Evolutionary conservation across 2,113 vertebrate genomes (phyloP), one percentile per base, ranked within the genome.

Genomic region (Eira barbara): DNA sequence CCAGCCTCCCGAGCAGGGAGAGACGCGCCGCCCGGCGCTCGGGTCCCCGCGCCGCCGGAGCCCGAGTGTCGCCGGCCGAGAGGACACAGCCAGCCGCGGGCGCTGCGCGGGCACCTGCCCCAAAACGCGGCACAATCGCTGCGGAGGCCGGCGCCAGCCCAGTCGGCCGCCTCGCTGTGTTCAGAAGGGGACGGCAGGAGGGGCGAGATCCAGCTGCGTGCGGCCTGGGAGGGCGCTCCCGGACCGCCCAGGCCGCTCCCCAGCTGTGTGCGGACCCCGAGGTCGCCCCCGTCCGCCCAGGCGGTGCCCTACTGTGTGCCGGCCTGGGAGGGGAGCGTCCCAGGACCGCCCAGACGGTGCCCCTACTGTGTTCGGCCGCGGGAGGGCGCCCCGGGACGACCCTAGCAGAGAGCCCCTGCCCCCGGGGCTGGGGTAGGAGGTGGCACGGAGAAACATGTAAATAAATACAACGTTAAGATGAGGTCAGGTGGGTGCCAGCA

Each of bases 21-120:
- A 36, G 21, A 89, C 63, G 29, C 21, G 7, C 34, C 6, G 11
- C 34, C 42, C 0, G 15, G 67, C n/a, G 7, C 25, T 79, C 13
- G 1, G 14, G 39, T n/a, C 52, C 21, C 7, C 55, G 25, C 15
- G 4, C 69, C 8, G 2, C 21, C 3, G 21, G 74, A 55, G 17
- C 0, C 42, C 0, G 69, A 21, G 42, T 0, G 27, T 29, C 83
- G 21, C 13, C 59, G 31, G 34, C 79, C 42, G n/a, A 47, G 25
- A 29, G n/a, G 52, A 39, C 21, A 2, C 3, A 0, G 20, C 14
- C 52, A 1, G 0, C 79, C 12, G 10, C 17, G 9, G 71, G 57
- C 45, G 18, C 52, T 39, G 87, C 52, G 29, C 61, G 5, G 73
- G 39, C 55, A 61, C 83, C 71, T 74, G 63, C 42, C 57, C 45